phyloP scores from a whole-genome alignment of 2,888 invertebrate genomes.

The Alentia gelatinosa region DNA sequence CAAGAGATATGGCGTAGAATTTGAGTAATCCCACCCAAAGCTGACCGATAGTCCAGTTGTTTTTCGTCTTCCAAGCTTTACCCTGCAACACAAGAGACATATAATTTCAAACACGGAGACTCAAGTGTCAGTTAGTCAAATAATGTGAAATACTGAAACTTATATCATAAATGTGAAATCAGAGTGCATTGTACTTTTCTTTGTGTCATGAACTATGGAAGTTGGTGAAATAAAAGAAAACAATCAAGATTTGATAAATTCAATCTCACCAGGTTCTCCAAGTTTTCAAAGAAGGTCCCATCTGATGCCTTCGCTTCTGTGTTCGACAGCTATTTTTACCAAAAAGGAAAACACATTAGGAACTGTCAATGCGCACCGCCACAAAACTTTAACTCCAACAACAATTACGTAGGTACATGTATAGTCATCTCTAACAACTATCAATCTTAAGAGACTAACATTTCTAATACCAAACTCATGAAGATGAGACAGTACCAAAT shows the following conservation, averaged over 20 bases:
- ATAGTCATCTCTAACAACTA: background rate
- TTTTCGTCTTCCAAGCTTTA: conserved; percentile 72
- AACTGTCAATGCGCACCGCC: background rate
- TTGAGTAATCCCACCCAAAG: conserved; percentile 82
- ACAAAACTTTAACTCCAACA: background rate
- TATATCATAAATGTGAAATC: background rate
- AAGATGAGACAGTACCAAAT: too few relatives aligned
- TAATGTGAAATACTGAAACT: background rate
- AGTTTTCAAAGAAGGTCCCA: conserved; percentile 47
- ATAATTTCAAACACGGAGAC: background rate
- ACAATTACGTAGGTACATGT: background rate
- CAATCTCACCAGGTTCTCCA: conserved; percentile 50
- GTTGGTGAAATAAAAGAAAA: background rate
- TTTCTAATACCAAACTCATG: too few relatives aligned
- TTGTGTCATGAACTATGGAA: background rate
- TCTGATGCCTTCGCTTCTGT: background rate
- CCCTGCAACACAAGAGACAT: conserved; percentile 48
- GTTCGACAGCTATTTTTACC: background rate
- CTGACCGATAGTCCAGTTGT: conserved; percentile 80
- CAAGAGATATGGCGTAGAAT: conserved; percentile 83
- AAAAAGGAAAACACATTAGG: background rate
- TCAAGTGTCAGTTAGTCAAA: background rate
- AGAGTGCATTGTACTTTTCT: background rate
- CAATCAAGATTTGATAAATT: background rate
- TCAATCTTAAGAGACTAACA: too few relatives aligned